Conservation (phyloP, 2,113 vertebrate species). For the Atrichornis clamosus region DNA sequence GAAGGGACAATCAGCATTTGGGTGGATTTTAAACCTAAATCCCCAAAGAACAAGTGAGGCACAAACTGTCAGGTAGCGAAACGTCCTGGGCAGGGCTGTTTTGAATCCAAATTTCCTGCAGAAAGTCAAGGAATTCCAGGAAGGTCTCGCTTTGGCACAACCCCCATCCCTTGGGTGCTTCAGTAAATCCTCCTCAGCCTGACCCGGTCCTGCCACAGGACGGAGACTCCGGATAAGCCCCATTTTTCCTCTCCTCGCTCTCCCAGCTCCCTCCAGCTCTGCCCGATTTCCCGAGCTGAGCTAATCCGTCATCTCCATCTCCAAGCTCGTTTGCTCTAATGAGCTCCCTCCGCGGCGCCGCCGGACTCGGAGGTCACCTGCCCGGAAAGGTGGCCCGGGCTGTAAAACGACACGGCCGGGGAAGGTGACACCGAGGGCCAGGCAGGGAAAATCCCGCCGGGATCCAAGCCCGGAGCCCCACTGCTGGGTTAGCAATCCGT, state of each 20-base stretch:
- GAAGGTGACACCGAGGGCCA: background rate
- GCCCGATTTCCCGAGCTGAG: background rate
- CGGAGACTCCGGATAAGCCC: rapidly evolving
- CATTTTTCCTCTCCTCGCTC: background rate
- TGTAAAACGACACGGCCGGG: background rate
- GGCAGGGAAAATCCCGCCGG: background rate
- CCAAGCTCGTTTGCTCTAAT: background rate
- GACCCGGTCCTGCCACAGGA: background rate
- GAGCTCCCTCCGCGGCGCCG: background rate
- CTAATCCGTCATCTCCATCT: background rate
- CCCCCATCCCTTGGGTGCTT: background rate
- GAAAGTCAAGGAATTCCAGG: background rate
- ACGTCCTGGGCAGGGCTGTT: background rate
- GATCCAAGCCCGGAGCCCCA: background rate
- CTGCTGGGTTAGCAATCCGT: background rate
- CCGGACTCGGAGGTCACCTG: background rate
- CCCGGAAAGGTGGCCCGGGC: background rate
- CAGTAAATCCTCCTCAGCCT: background rate
- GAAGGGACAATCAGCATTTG: rapidly evolving
- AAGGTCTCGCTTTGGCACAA: rapidly evolving
- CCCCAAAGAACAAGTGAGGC: background rate
- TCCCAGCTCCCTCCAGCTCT: background rate
- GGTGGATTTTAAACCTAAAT: background rate
- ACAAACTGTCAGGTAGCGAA: background rate
- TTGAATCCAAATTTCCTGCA: background rate